Evolutionary conservation across 2,888 invertebrate genomes (phyloP).

Genomic region (Macaria liturata): DNA sequence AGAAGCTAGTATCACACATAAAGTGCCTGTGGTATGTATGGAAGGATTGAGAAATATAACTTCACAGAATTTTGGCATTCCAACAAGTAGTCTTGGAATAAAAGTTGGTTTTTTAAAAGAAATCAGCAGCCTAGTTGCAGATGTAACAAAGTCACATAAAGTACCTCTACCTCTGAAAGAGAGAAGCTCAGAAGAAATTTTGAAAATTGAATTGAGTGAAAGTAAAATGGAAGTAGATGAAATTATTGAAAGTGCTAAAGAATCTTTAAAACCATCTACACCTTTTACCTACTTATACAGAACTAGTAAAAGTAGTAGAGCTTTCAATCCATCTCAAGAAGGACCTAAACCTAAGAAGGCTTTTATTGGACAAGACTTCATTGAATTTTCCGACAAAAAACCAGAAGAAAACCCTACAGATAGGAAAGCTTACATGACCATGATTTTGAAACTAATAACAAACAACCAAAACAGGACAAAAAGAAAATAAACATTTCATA

Average conservation of each 20-base stretch:
- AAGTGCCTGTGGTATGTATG: slow-evolving; percentile 67
- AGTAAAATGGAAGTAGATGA: slow-evolving; percentile 32
- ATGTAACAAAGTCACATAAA: slow-evolving; percentile 47
- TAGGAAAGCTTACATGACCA: slow-evolving; percentile 59
- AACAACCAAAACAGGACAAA: slow-evolving; percentile 69
- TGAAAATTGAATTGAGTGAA: background rate
- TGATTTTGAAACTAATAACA: slow-evolving; percentile 67
- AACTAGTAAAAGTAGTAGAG: slow-evolving; percentile 58
- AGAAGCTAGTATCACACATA: slow-evolving; percentile 51
- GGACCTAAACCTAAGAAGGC: slow-evolving; percentile 34
- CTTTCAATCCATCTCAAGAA: slow-evolving; percentile 55
- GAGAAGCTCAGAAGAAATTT: background rate
- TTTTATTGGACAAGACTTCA: slow-evolving; percentile 66
- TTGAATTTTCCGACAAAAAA: slow-evolving; percentile 50
- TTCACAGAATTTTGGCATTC: slow-evolving; percentile 61
- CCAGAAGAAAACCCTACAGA: slow-evolving; percentile 34
- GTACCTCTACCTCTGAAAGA: slow-evolving; percentile 21
- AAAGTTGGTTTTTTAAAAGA: slow-evolving; percentile 48
- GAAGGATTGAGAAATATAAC: slow-evolving; percentile 54
- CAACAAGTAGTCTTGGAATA: slow-evolving; percentile 69
- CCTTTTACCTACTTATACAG: slow-evolving; percentile 60
- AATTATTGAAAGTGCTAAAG: slow-evolving; percentile 7
- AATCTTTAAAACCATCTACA: slow-evolving; percentile 2
- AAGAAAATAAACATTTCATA: slow-evolving; percentile 51
- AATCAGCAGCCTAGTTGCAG: slow-evolving; percentile 42